Conservation (phyloP, 1,140 invertebrate genomes). For the Pachypeltis micranthus region DNA sequence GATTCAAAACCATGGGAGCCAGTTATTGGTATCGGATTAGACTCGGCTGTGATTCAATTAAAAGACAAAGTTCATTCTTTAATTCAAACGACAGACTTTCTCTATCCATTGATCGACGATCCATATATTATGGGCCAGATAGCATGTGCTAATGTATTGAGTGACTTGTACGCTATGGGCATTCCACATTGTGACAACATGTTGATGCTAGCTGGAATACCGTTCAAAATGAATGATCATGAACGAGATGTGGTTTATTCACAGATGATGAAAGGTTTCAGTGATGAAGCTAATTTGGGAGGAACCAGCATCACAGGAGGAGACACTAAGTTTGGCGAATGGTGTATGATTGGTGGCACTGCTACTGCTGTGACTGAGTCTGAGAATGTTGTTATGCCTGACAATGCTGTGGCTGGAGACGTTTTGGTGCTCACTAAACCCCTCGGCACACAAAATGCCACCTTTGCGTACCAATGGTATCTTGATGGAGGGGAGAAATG, state of each 20-base stretch:
- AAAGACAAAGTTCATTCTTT: constrained; percentile 84
- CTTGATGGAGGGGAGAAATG: constrained; percentile 86
- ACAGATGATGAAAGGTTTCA: constrained; percentile 78
- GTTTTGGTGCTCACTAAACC: constrained; percentile 94
- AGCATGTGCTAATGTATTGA: constrained; percentile 95
- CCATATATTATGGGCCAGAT: constrained; percentile 96
- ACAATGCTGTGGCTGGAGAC: constrained; percentile 91
- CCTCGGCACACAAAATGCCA: constrained; percentile 85
- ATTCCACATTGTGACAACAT: constrained; percentile 98
- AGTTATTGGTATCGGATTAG: constrained; percentile 82
- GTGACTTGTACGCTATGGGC: constrained; percentile 97
- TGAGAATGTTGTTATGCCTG: constrained; percentile 88
- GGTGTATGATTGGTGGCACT: constrained; percentile 94
- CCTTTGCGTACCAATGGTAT: constrained; percentile 90
- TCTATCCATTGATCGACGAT: constrained; percentile 96
- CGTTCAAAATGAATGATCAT: constrained; percentile 89
- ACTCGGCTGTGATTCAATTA: constrained; percentile 77
- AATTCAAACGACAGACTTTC: constrained; percentile 97
- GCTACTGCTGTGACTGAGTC: constrained; percentile 88
- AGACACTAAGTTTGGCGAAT: constrained; percentile 93
- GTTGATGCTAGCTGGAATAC: constrained; percentile 92
- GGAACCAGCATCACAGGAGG: constrained; percentile 89
- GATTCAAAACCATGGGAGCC: constrained; percentile 34
- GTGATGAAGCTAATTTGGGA: constrained; percentile 82
- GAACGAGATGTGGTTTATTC: constrained; percentile 89